These are phyloP conservation scores for Crambe crambe DNA, from an alignment of 37 sponge, comb jelly and placozoan genomes.

Conservation along the genomic window DNA sequence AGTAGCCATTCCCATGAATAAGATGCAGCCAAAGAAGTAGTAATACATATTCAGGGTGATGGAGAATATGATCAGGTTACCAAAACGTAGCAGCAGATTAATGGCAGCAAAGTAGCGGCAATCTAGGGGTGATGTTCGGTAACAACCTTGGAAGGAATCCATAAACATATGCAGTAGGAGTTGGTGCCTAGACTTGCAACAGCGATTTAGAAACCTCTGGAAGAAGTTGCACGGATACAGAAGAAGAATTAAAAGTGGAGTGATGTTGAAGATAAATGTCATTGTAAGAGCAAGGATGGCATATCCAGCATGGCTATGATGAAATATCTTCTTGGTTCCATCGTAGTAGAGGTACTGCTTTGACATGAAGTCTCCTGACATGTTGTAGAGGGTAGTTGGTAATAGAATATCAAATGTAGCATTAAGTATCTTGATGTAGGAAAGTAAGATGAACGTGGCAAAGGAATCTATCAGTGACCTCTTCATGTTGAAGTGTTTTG, in stretches of 20 bases:
- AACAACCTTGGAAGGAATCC: slow-evolving; percentile 19
- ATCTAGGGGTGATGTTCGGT: neutral
- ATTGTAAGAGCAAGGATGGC: slow-evolving; percentile 13
- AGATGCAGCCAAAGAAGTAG: neutral
- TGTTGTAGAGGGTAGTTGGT: slow-evolving; percentile 4
- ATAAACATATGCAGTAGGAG: slow-evolving; percentile 16
- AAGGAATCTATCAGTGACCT: slow-evolving; percentile 8
- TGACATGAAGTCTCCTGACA: neutral
- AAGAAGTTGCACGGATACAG: slow-evolving; percentile 21
- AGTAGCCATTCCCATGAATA: neutral
- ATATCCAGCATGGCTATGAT: neutral
- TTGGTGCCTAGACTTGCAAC: neutral
- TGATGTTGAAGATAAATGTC: neutral
- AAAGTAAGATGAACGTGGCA: slow-evolving; percentile 30
- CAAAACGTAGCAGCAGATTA: neutral
- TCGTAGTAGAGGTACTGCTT: slow-evolving; percentile 1
- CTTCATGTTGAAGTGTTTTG: slow-evolving; percentile 3
- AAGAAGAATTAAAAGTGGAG: neutral
- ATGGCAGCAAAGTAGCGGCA: slow-evolving; percentile 21
- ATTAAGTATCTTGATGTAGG: slow-evolving; percentile 14
- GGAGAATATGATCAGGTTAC: slow-evolving; percentile 1
- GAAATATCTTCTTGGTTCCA: slow-evolving; percentile 3
- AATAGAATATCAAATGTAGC: slow-evolving; percentile 18
- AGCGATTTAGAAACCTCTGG: slow-evolving; percentile 18
- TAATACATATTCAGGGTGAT: slow-evolving; percentile 7